Evolutionary conservation across 1,140 invertebrate genomes (phyloP), one percentile per base, ranked within the genome.

Genomic region (Sitophilus oryzae): DNA sequence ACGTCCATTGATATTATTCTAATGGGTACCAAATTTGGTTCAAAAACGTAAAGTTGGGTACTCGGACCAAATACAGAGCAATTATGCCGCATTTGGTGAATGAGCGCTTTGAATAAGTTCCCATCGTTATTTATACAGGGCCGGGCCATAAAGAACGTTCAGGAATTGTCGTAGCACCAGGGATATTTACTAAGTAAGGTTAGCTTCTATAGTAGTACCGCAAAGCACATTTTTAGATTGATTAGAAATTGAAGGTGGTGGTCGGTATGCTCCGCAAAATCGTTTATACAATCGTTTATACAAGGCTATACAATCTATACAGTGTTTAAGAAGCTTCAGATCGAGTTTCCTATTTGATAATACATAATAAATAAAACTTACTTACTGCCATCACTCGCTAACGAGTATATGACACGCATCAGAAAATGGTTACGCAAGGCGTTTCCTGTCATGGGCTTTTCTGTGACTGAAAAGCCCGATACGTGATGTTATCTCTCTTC

Each of bases 11-110:
- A 53, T 41, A 53, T 53, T 47, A 47, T 53, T 47, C 52, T 54
- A 54, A 54, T 54, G 52, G 52, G 43, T 47, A 54, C 52, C 52
- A 54, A 54, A 47, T 54, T 54, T 54, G 52, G 52, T 41, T 37
- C 11, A 36, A 45, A 53, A 34, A 53, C 51, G 42, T 41, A 53
- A 44, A 45, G 42, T 45, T 45, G 40, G 42, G 35, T 45, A 37
- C 51, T 52, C 15, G 34, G 18, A 45, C 51, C 52, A 47, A 54
- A 54, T 54, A 41, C 11, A 41, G 52, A 47, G 52, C 52, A 54
- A 54, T 54, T 54, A 54, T 11, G 44, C 43, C 44, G 52, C 37
- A 37, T 54, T 54, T 47, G 44, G 52, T 41, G 23, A 54, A 54
- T 47, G 45, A 54, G 45, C 52, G 52, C 43, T 54, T 41, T 47